phyloP scores from a whole-genome alignment of 2,113 vertebrate species.

The Sula dactylatra region DNA sequence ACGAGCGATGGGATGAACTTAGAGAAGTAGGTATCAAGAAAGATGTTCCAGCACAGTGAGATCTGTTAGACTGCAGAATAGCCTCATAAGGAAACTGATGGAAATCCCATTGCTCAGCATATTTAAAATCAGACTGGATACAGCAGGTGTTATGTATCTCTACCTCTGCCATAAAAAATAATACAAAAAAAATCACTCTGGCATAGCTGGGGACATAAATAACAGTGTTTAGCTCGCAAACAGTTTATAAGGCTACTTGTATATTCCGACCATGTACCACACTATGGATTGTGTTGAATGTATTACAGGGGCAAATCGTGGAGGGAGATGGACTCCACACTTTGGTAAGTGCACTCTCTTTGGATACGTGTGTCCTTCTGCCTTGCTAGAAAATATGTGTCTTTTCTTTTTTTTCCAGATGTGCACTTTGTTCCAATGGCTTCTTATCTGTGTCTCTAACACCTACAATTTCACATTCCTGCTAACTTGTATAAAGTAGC shows the following conservation, averaged over 20 bases:
- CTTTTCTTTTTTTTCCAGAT: background rate
- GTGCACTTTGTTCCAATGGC: background rate
- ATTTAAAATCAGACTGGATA: background rate
- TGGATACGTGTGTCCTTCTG: background rate
- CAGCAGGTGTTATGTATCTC: background rate
- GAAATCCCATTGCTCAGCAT: background rate
- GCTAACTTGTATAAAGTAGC: background rate
- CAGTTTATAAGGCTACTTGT: background rate
- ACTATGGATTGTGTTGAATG: background rate
- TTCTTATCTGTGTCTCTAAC: background rate
- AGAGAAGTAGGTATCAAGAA: background rate
- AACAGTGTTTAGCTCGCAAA: background rate
- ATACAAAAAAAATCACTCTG: background rate
- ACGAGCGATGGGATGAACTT: background rate
- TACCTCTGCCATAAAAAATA: background rate
- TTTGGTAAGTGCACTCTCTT: background rate
- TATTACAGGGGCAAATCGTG: background rate
- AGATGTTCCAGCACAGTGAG: background rate
- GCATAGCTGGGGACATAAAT: background rate
- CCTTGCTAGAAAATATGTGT: background rate
- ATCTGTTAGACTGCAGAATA: background rate
- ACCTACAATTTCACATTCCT: background rate
- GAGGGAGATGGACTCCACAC: background rate
- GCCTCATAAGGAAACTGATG: background rate
- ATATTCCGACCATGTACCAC: background rate